phyloP scores from a whole-genome alignment of 2,888 invertebrate genomes.

The Phyllotreta cruciferae region DNA sequence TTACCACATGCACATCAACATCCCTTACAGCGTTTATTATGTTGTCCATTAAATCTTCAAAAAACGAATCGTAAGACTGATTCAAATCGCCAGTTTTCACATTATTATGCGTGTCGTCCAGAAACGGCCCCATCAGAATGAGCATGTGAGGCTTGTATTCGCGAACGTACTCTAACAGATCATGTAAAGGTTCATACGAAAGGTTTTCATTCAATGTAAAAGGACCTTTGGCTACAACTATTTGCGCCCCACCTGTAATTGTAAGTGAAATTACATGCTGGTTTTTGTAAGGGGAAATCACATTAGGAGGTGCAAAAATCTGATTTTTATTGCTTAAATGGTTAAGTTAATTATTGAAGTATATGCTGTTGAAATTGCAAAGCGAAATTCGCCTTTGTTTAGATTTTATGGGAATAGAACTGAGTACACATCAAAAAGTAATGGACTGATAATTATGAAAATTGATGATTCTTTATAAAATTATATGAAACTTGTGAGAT shows the following conservation, averaged over 20 bases:
- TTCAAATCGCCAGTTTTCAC: constrained; percentile 68
- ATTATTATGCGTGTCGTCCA: constrained; percentile 69
- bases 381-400: no score
- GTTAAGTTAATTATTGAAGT: no score
- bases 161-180: constrained; percentile 72
- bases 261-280: neutral
- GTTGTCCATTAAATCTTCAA: constrained; percentile 73
- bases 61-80: constrained; percentile 76
- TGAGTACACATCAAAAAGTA: no score
- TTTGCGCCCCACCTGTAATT: constrained; percentile 60
- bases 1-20: constrained; percentile 44
- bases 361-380: no score
- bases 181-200: constrained; percentile 80
- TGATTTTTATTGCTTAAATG: no score
- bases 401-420: no score
- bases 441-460: no score
- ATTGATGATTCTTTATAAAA: no score
- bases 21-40: constrained; percentile 68
- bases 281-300: no score
- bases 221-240: constrained; percentile 84
- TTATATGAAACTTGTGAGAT: no score
- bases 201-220: constrained; percentile 81
- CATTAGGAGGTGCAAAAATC: no score
- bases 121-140: constrained; percentile 84
- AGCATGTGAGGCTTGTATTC: constrained; percentile 79